A percentile compares a stretch with the other conserved stretches of the same genome.
These are phyloP conservation scores for Oryzias dopingdopingensis DNA, from an alignment of 2,797 vertebrate species.

Conservation along the genomic window DNA sequence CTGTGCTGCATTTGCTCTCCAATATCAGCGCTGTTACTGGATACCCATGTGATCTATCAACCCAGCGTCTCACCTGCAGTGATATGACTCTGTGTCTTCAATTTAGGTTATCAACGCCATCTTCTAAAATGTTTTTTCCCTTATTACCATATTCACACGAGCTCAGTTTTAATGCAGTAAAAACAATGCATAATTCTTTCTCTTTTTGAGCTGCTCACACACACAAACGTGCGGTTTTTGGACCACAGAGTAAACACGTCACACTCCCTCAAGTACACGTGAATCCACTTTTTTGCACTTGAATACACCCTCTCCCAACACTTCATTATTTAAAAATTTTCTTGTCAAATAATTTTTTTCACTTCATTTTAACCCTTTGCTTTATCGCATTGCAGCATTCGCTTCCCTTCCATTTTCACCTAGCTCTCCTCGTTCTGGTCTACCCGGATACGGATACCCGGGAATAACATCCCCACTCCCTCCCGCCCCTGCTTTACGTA, in stretches of 20 bases:
- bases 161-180: conserved; percentile 1
- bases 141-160: neutral
- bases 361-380: conserved; percentile 64
- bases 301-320: conserved; percentile 5
- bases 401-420: conserved; percentile 51
- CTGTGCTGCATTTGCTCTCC: conserved; percentile 12
- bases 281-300: conserved; percentile 45
- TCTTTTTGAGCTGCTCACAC: conserved; percentile 10
- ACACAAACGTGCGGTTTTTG: conserved; percentile 31
- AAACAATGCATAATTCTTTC: conserved; percentile 10
- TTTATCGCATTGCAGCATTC: conserved; percentile 70
- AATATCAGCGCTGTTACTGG: conserved; percentile 5
- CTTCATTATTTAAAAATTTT: conserved; percentile 34
- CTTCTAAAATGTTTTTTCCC: no score
- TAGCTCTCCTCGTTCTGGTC: conserved; percentile 71
- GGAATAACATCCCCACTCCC: conserved; percentile 78
- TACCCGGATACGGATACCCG: conserved; percentile 81
- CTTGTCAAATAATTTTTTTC: conserved; percentile 47
- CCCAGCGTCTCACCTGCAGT: conserved; percentile 1
- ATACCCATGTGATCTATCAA: conserved; percentile 6
- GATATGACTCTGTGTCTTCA: neutral
- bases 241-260: conserved; percentile 47
- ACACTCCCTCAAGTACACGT: conserved; percentile 36
- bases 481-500: conserved; percentile 76
- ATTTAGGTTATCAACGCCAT: no score